phyloP scores from a whole-genome alignment of 2,888 invertebrate genomes.

The Microplitis manilae region DNA sequence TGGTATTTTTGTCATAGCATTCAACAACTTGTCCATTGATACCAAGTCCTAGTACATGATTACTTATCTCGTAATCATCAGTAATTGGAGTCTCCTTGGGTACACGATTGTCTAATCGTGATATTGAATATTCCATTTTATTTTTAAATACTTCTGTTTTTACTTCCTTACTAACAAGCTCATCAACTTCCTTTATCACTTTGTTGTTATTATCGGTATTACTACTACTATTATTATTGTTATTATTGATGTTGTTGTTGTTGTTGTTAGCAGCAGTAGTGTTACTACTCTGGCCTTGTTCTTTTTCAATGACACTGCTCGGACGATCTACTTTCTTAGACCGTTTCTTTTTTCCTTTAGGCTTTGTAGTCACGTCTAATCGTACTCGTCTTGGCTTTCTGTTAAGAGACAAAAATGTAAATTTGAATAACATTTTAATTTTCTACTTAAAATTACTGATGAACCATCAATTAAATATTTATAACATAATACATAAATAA shows the following conservation, averaged over 20 bases:
- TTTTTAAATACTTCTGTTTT: constrained; percentile 44
- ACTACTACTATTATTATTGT: constrained; percentile 35
- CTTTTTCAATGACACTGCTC: constrained; percentile 12
- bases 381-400: constrained; percentile 59
- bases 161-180: constrained; percentile 25
- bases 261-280: not conserved
- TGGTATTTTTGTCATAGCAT: constrained; percentile 85
- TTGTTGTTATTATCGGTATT: constrained; percentile 44
- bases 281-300: constrained; percentile 12
- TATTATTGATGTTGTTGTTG: constrained; percentile 25
- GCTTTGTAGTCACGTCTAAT: constrained; percentile 42
- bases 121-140: constrained; percentile 57
- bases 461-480: not conserved
- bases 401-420: constrained; percentile 43
- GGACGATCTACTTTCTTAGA: constrained; percentile 43
- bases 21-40: constrained; percentile 99
- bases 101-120: constrained; percentile 65
- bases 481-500: not conserved
- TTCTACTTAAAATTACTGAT: not conserved
- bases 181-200: constrained; percentile 1
- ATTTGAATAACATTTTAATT: not conserved
- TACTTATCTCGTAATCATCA: constrained; percentile 93
- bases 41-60: constrained; percentile 94
- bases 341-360: constrained; percentile 56
- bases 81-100: constrained; percentile 88